Evolutionary conservation across 2,888 invertebrate genomes (phyloP), one percentile per base, ranked within the genome.

Genomic region (Gasteruption jaculator): DNA sequence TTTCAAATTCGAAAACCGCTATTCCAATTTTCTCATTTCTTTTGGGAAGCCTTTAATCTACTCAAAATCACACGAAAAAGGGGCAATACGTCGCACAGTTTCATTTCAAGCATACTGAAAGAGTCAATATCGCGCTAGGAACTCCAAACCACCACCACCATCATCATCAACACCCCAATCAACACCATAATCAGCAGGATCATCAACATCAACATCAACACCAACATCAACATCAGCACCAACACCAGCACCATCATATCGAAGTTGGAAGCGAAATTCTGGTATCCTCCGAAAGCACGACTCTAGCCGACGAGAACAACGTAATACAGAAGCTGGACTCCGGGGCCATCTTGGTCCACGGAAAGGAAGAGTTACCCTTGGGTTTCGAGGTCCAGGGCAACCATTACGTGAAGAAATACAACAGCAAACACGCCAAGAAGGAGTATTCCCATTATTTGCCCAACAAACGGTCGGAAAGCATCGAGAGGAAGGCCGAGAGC

Each of bases 281-380:
- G 20, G 52, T 68, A 20, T 67, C 71, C 2, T 56, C 63, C 16
- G 52, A 60, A 11, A 67, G 65, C 22, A 59, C 63, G 3, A 65
- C 68, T 22, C 50, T 65, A 27, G 68, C 62, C 19, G 70, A 70
- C 45, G 65, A 67, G 55, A 68, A 70, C 47, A 61, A 62, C 4
- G 65, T 65, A 26, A 54, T 67, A 59, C 68, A 63, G 76, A 75
- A 75, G 74, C 73, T 73, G 73, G 71, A 53, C 65, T 71, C 71
- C 62, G 75, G 52, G 56, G 74, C 63, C 61, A 76, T 64, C 60
- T 64, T 59, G 68, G 77, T 60, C 50, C 72, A 83, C 53, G 85
- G 85, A 10, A 80, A 79, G 60, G 86, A 85, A 65, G 86, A 86
- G 71, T 68, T 84, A 53, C 84, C 85, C 1, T 76, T 77, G 40